Conservation (phyloP, 2,888 invertebrate species). For the Agrochola litura region DNA sequence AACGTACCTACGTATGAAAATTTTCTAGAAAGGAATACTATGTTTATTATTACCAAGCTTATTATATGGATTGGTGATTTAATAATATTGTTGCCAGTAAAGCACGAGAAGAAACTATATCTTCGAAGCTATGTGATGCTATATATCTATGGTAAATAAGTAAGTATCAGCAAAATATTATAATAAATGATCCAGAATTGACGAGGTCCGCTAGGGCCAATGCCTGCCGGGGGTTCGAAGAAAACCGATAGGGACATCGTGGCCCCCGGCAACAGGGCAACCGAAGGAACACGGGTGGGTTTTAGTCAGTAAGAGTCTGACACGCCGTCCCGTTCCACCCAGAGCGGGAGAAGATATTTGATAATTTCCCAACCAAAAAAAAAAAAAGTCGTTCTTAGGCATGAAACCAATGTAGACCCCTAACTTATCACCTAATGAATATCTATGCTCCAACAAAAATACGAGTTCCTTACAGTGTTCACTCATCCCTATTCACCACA, state of each 20-base stretch:
- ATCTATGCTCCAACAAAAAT: slow-evolving; percentile 1
- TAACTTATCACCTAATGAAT: not conserved
- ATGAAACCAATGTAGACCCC: not conserved
- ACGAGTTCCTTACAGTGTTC: not conserved
- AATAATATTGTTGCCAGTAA: not conserved
- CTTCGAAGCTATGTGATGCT: not conserved
- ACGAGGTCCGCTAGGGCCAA: too few species aligned
- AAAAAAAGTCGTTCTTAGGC: not conserved
- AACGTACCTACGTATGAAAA: not conserved
- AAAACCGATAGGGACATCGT: too few species aligned
- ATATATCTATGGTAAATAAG: too few species aligned
- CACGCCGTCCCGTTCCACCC: too few species aligned
- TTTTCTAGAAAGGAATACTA: too few species aligned
- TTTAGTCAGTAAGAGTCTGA: too few species aligned
- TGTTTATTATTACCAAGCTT: not conserved
- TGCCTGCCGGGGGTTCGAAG: too few species aligned
- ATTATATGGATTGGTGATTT: not conserved
- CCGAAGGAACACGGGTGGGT: too few species aligned
- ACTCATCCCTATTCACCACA: slow-evolving; percentile 13
- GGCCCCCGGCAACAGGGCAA: too few species aligned
- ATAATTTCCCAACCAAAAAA: too few species aligned
- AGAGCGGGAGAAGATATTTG: too few species aligned
- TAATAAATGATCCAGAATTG: not conserved
- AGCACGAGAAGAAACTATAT: not conserved
- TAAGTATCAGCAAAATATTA: not conserved